Percentiles rank a stretch among this genome's conserved stretches.
These are phyloP conservation scores for Hypomecis atomaria DNA, from an alignment of 2,888 invertebrate genomes.

Conservation along the genomic window DNA sequence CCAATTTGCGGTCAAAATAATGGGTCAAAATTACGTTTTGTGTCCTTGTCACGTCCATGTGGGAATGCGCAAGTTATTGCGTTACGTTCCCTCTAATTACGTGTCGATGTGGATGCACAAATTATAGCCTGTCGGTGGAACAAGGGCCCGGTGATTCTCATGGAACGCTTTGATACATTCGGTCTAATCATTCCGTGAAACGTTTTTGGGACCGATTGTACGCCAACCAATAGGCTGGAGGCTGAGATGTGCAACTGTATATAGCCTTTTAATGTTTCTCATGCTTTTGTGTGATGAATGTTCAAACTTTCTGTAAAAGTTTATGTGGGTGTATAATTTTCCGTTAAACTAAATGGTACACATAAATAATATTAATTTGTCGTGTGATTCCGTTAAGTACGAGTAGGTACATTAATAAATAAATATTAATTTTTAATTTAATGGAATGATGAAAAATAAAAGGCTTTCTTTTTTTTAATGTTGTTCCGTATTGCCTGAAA, in stretches of 20 bases:
- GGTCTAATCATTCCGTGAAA: slow-evolving; percentile 54
- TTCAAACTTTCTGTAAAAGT: too few species aligned
- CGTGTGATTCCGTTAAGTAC: too few species aligned
- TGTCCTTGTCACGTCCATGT: slow-evolving; percentile 75
- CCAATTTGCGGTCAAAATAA: slow-evolving; percentile 78
- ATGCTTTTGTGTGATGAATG: too few species aligned
- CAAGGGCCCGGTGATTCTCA: slow-evolving; percentile 56
- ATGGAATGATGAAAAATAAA: too few species aligned
- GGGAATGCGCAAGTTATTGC: slow-evolving; percentile 75
- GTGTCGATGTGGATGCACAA: slow-evolving; percentile 76
- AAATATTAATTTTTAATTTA: too few species aligned
- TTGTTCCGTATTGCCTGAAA: too few species aligned
- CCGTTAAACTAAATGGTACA: too few species aligned
- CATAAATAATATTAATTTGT: too few species aligned
- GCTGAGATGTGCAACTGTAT: background rate
- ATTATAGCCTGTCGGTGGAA: slow-evolving; percentile 74
- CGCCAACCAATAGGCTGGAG: background rate
- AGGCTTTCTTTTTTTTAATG: too few species aligned
- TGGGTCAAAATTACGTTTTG: slow-evolving; percentile 78
- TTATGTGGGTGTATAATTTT: background rate
- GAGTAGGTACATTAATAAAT: too few species aligned
- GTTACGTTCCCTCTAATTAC: slow-evolving; percentile 78
- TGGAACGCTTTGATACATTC: slow-evolving; percentile 63
- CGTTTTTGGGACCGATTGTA: slow-evolving; percentile 11
- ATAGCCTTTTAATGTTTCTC: background rate